phyloP scores from a whole-genome alignment of 2,113 vertebrate species.

The Podarcis cretensis region DNA sequence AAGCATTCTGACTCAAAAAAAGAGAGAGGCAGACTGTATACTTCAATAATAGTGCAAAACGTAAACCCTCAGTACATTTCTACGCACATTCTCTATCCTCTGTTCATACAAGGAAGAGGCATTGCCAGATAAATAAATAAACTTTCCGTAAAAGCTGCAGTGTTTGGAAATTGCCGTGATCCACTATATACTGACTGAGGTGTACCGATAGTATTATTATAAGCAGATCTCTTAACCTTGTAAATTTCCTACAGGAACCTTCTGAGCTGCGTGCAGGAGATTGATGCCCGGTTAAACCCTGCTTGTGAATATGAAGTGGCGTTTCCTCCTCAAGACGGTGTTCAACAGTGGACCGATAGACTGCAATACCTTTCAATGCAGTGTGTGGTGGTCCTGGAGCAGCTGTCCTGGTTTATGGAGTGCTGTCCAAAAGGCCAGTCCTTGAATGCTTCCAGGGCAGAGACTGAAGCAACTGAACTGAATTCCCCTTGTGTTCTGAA shows the following conservation, averaged over 20 bases:
- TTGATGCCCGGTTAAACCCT: constrained; percentile 69
- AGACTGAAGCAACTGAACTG: constrained; percentile 35
- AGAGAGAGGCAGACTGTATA: background rate
- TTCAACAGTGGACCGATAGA: constrained; percentile 80
- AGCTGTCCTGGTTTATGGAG: constrained; percentile 87
- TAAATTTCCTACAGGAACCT: constrained; percentile 78
- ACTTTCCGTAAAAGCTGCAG: too few species aligned
- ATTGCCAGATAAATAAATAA: too few species aligned
- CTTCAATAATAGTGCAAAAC: background rate
- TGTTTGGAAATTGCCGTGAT: too few species aligned
- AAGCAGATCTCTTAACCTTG: background rate
- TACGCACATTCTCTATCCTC: too few species aligned
- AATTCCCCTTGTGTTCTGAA: background rate
- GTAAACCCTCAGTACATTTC: too few species aligned
- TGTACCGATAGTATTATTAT: background rate
- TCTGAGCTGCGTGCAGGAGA: constrained; percentile 77
- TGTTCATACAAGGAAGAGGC: too few species aligned
- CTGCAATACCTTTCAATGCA: constrained; percentile 83
- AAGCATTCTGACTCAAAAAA: background rate
- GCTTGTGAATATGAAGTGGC: constrained; percentile 66
- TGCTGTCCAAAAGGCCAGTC: constrained; percentile 84
- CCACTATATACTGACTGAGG: too few species aligned
- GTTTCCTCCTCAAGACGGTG: constrained; percentile 86
- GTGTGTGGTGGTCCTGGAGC: constrained; percentile 82
- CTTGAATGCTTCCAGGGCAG: background rate